Base-by-base conservation (phyloP, 2,113 vertebrate genomes). In the Coturnix japonica region DNA sequence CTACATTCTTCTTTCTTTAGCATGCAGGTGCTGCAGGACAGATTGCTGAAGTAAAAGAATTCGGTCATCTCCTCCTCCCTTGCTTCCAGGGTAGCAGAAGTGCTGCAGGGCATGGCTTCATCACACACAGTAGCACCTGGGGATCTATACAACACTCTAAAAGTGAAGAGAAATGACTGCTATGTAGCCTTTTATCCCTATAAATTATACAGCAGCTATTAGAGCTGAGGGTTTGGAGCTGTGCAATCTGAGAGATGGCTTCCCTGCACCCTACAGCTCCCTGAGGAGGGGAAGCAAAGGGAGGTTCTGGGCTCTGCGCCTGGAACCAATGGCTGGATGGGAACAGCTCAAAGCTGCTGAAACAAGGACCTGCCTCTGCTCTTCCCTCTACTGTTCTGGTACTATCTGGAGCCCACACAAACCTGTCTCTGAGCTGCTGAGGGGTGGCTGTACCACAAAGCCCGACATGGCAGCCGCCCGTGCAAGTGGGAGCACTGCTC, bases 161-260 rank as follows among this genome's bases (percentile, higher is more conserved):
- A 84, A 95, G 91, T 74, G 41, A 91, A 92, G 85, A 61, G 8
- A 73, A 91, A 47, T 51, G 3, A 53, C 43, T 25, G 31, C 11
- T 76, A 51, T 56, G 35, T 72, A 81, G 47, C 31, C 43, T 95
- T 87, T 91, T 65, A 60, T 71, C 72, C 77, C 44, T 51, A 61
- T 81, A 49, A 90, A 90, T 91, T 57, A 90, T 72, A 74, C 30
- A 87, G 66, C 28, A 91, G 69, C 76, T 87, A 51, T 83, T 54
- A 91, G 70, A 88, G 83, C 47, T 90, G 31, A n/a, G 19, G 54
- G 30, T 31, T n/a, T n/a, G 11, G 18, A 28, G 54, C 18, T 20
- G 31, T 57, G 17, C 31, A 57, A 18, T n/a, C 54, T 57, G 53
- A 28, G 18, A 57, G 31, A 31, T 19, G 31, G 30, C 54, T 11